phyloP scores from a whole-genome alignment of 2,113 vertebrate genomes.

The Diphyllodes magnificus region DNA sequence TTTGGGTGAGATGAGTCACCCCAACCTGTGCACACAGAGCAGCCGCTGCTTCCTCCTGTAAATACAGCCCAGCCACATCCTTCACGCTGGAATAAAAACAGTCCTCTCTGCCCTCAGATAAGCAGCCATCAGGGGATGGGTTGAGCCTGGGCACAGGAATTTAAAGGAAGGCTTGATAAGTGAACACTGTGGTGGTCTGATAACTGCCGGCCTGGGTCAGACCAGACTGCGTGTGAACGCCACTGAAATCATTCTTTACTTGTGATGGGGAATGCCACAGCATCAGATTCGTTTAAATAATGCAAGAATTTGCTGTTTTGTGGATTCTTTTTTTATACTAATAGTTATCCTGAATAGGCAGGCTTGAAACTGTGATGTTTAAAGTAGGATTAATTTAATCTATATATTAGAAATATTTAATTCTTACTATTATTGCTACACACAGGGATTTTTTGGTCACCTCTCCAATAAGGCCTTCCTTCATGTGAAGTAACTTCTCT shows the following conservation, averaged over 20 bases:
- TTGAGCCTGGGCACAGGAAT: not conserved
- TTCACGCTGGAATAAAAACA: not conserved
- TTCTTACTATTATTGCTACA: not conserved
- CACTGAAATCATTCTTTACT: not conserved
- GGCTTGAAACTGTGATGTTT: slow-evolving; percentile 24
- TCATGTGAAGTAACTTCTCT: not conserved
- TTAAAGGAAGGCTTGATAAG: not conserved
- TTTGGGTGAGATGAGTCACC: not conserved
- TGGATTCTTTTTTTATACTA: slow-evolving; percentile 23
- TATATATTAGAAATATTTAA: not conserved
- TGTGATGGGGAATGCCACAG: not conserved
- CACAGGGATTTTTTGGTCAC: not conserved
- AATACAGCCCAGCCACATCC: not conserved
- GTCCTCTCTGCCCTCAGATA: not conserved
- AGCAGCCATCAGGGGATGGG: not conserved
- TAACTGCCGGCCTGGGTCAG: not conserved
- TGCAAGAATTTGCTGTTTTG: not conserved
- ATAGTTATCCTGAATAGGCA: not conserved
- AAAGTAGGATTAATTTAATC: slow-evolving; percentile 22
- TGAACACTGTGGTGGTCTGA: not conserved
- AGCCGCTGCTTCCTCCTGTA: not conserved
- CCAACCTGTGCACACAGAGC: not conserved
- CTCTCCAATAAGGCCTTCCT: not conserved
- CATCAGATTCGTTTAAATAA: not conserved
- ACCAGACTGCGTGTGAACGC: fast-evolving